phyloP scores from a whole-genome alignment of 2,797 vertebrate genomes.

The Lacerta agilis region DNA sequence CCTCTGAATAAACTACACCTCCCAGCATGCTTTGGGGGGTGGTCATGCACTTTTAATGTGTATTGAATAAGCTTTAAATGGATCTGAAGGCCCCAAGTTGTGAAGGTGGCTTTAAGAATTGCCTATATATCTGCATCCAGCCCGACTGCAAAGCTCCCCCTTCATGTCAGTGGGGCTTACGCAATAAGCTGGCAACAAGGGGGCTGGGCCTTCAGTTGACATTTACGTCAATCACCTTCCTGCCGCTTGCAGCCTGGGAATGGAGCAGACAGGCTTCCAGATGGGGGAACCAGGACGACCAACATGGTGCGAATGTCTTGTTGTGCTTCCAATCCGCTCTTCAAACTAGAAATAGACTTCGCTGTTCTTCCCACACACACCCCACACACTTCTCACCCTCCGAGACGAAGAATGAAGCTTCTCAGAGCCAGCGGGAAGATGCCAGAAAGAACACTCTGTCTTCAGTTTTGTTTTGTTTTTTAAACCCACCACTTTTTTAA shows the following conservation, averaged over 20 bases:
- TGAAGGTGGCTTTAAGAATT: no score
- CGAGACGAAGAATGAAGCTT: not conserved
- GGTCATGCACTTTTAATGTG: no score
- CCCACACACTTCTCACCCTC: no score
- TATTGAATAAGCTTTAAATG: no score
- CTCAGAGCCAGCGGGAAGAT: not conserved
- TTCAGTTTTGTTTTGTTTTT: no score
- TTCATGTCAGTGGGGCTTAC: not conserved
- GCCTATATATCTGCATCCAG: not conserved
- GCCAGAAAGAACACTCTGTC: not conserved
- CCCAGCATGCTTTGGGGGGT: no score
- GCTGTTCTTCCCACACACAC: not conserved
- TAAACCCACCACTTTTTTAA: not conserved
- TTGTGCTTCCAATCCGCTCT: not conserved
- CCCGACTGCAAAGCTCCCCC: not conserved
- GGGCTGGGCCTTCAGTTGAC: not conserved
- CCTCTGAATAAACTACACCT: no score
- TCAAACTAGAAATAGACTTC: not conserved
- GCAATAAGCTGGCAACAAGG: no score
- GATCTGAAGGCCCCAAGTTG: no score
- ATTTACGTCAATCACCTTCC: not conserved
- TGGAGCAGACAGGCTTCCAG: not conserved
- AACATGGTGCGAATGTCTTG: not conserved
- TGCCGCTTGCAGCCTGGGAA: not conserved
- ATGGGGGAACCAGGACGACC: not conserved